Base-by-base conservation (phyloP, 1,140 invertebrate species). In the Agrypnia vestita region DNA sequence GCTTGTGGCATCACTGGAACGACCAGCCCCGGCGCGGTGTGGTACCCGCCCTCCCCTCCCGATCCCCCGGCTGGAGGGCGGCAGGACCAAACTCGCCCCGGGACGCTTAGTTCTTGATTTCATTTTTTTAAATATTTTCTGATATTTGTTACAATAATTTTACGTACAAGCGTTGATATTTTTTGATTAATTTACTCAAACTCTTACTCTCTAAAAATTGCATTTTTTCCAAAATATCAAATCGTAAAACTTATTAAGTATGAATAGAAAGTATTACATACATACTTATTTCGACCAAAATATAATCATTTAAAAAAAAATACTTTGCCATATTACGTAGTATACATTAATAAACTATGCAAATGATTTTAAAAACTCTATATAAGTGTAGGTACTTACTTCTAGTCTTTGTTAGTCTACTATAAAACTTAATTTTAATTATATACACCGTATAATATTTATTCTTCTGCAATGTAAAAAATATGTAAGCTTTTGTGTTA, bases 41-140 rank as follows among this genome's bases (percentile, higher is more conserved):
- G 17, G 55, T 35, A 3, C 25, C 17, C 46, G 15, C 69, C 49
- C 47, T 55, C 49, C 21, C 15, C 1, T 49, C 25, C 47, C 12
- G 69, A 73, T 73, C 69, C 69, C 64, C 69, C 69, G 69, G 69
- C 21, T 15, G 49, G 49, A 73, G 19, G 25, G 69, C 7, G 69
- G 47, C 49, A 25, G 11, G 49, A 51, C n/a, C 64, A 35, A 8
- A 8, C 10, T 35, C 35, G 61, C 9, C 0, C 19, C 12, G 11
- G 61, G 19, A n/a, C 10, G 61, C 61, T 64, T 64, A 19, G 17
- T 64, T 64, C 35, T 64, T 19, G n/a, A 51, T 51, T 51, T 13
- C 8, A 1, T 51, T 51, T 13, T 51, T 51, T 51, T 51, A 51
- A 51, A 4, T 51, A 51, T n/a, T n/a, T n/a, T 51, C n/a, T 4